A percentile compares a stretch with the other conserved stretches of the same genome.
phyloP scores from a whole-genome alignment of 92 coral and sea anemone genomes.

The Actinostola sp. region DNA sequence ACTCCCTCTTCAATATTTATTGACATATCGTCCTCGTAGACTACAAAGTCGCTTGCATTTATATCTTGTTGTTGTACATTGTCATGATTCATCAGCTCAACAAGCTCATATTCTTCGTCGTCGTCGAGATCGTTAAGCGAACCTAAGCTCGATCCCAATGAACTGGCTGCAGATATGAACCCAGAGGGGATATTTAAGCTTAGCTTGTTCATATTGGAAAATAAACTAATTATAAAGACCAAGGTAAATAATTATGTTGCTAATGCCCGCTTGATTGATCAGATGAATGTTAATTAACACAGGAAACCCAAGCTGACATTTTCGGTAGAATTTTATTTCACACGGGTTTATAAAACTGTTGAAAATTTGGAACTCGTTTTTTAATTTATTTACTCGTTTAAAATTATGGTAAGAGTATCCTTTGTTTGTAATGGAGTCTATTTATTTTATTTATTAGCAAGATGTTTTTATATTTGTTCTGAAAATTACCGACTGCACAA shows the following conservation, averaged over 20 bases:
- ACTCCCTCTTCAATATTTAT: not conserved
- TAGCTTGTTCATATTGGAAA: conserved; percentile 5
- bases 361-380: no score
- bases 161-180: conserved; percentile 16
- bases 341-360: no score
- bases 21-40: not conserved
- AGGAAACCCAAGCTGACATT: not conserved
- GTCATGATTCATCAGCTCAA: not conserved
- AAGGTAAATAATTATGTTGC: no score
- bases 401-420: no score
- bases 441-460: not conserved
- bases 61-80: no score
- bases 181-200: conserved; percentile 14
- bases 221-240: not conserved
- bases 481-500: not conserved
- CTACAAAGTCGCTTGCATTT: not conserved
- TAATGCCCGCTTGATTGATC: no score
- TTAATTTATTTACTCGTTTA: no score
- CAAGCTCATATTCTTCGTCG: conserved; percentile 19
- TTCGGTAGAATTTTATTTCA: no score
- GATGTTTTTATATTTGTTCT: not conserved
- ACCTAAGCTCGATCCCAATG: conserved; percentile 2
- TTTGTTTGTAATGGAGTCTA: no score
- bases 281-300: not conserved
- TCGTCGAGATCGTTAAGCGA: not conserved